phyloP scores from a whole-genome alignment of 2,888 invertebrate genomes.

The Drosophila histrio region DNA sequence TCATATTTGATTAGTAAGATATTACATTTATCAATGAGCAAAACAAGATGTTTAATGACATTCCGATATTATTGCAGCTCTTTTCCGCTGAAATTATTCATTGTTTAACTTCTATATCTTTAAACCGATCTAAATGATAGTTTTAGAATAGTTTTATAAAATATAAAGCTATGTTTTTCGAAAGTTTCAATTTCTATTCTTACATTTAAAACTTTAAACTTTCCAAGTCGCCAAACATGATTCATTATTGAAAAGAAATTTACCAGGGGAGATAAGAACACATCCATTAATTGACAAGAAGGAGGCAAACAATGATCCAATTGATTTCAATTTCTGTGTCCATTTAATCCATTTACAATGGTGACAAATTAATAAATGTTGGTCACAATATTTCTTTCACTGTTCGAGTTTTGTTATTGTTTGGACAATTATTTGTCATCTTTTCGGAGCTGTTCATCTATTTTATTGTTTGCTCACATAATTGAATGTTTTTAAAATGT shows the following conservation, averaged over 20 bases:
- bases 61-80: too few relatives aligned
- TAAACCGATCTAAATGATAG: too few relatives aligned
- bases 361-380: constrained; percentile 35
- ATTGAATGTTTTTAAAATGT: constrained; percentile 65
- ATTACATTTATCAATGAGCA: not conserved
- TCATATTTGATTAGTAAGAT: not conserved
- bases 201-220: too few relatives aligned
- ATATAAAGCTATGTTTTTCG: too few relatives aligned
- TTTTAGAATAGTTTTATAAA: too few relatives aligned
- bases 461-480: constrained; percentile 69
- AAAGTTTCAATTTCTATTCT: too few relatives aligned
- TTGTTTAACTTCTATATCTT: too few relatives aligned
- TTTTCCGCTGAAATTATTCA: too few relatives aligned
- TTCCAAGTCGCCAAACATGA: not conserved
- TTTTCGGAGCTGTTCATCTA: constrained; percentile 42
- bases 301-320: not conserved
- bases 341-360: constrained; percentile 28
- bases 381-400: constrained; percentile 5
- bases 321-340: constrained; percentile 2
- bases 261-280: not conserved
- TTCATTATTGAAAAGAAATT: not conserved
- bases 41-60: not conserved
- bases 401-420: constrained; percentile 6
- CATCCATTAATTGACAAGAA: not conserved
- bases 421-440: constrained; percentile 30